Evolutionary conservation across 2,113 vertebrate species (phyloP).

Genomic region (Pao palembangensis): DNA sequence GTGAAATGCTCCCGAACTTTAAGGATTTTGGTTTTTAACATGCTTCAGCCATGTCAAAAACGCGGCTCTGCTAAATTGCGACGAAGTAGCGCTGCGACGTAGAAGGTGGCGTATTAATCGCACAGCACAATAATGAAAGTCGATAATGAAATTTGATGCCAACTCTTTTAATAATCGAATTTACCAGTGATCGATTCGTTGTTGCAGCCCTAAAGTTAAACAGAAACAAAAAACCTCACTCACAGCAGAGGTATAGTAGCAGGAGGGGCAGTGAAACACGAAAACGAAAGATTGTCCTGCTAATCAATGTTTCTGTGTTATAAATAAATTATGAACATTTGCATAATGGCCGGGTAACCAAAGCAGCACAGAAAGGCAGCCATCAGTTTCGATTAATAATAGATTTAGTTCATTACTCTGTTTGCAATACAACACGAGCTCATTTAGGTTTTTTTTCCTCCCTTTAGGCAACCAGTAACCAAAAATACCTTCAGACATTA

Average conservation of each 20-base stretch:
- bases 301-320: conserved; percentile 29
- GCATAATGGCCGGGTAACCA: conserved; percentile 41
- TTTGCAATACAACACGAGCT: conserved; percentile 45
- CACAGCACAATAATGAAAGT: no score
- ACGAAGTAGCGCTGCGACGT: no score
- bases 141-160: no score
- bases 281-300: conserved; percentile 26
- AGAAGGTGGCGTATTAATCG: no score
- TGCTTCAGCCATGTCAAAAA: no score
- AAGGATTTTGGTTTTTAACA: no score
- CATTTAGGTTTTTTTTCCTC: conserved; percentile 35
- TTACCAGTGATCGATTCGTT: no score
- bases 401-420: conserved; percentile 48
- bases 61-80: no score
- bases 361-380: conserved; percentile 39
- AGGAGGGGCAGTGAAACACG: conserved; percentile 1
- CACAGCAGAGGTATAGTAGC: neutral
- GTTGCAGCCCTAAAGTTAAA: no score
- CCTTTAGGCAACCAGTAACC: conserved; percentile 85
- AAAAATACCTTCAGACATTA: conserved; percentile 93
- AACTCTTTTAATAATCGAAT: no score
- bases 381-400: conserved; percentile 59
- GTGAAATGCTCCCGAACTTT: no score
- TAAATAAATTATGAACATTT: conserved; percentile 62
- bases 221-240: neutral